Base-by-base conservation (phyloP, 2,888 invertebrate species). In the Criorhina ranunculi region DNA sequence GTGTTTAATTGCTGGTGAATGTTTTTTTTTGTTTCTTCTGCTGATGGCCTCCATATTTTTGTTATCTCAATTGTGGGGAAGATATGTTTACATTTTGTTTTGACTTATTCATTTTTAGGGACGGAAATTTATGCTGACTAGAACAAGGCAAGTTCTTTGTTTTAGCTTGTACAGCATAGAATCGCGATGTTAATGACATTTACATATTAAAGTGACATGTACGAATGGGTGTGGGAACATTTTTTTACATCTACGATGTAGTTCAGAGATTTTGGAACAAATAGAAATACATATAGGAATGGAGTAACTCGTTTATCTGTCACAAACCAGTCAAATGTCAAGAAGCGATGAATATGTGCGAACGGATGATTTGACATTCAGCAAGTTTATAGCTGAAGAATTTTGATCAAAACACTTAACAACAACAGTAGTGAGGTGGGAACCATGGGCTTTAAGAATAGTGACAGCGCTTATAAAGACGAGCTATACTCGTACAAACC, bases 21-120 rank as follows among this genome's bases (percentile, higher is more conserved):
- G 55, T 64, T 70, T 33, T 29, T 46, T 49, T 70, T 67, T 35
- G 44, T 60, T 44, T 62, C n/a, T 55, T 53, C 8, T 49, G 9
- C 49, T 46, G 69, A 70, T 75, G 83, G 64, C 75, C 75, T 75
- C 79, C 73, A 83, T 78, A 78, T 46, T 73, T 78, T 62, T 75
- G 64, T 79, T 85, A 85, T 85, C 83, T 79, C 55, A 57, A 40
- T 51, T 66, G 19, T 66, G 60, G 66, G 55, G 35, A 33, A 33
- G 60, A 49, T 62, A 78, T 67, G 53, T 46, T 62, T 44, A 51
- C 17, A 17, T 46, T 59, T 24, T 66, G 42, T 40, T 70, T 53
- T 11, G 29, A 37, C 3, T 15, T 46, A 29, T 29, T 33, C 40
- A 42, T 12, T 53, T 24, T 29, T 46, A 0, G 31, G 19, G 11